Evolutionary conservation across 2,888 invertebrate species (phyloP), one percentile per base, ranked within the genome.

Genomic region (Pedicia rivosa): DNA sequence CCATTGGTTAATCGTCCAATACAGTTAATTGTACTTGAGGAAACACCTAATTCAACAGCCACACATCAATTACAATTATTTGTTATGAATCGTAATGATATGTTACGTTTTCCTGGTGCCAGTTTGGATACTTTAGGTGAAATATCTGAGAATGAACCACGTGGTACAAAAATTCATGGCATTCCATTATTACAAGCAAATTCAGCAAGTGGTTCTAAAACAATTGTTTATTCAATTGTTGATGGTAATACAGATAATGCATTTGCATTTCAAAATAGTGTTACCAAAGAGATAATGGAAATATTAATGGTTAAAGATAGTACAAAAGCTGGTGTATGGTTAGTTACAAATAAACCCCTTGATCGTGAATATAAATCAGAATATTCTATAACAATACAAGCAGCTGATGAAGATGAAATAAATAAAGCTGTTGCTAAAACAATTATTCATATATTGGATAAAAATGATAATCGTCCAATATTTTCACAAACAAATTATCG

Each of bases 381-480:
- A 26, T 88, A 90, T 53, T 69, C 74, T 42, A 63, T 91, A 35
- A 72, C 78, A 2, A 67, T 92, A 35, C 78, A 81, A 53, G 90
- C 88, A 1, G 74, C 76, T 9, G 87, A 88, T 53, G 66, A 74
- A 17, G 74, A 77, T 47, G 83, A 79, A 29, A 71, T 83, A 33
- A 87, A 86, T 57, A 80, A 77, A 47, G 83, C 86, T 0, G 72
- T 75, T 17, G 75, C 86, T n/a, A 78, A 76, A 44, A 70, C 92
- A 9, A 67, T 68, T 31, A 68, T 94, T 26, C 70, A 72, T 14
- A 72, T 95, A 17, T 64, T 75, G 16, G 90, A 94, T 54, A 83
- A 83, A 56, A 94, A 94, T 56, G 94, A 94, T 59, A 92, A 94
- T 57, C 74, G 79, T 42, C 94, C 92, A 1, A 67, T 79, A 25